Evolutionary conservation across 2,113 vertebrate species (phyloP).

Genomic region (Gallinago undulata): DNA sequence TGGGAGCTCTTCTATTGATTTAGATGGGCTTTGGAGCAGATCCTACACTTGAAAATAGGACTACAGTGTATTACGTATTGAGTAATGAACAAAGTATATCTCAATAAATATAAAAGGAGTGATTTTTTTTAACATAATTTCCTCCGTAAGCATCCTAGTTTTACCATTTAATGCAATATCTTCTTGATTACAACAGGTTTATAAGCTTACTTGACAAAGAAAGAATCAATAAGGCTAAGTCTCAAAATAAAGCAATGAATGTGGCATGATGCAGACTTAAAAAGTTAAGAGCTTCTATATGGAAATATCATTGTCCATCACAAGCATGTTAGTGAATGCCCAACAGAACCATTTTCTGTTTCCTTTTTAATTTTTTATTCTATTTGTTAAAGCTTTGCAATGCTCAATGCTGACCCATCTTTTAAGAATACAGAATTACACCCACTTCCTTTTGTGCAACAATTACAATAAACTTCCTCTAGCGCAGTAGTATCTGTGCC

Average conservation of each 20-base stretch:
- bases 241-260: not conserved
- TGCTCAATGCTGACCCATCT: not conserved
- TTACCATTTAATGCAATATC: not conserved
- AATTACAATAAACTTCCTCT: conserved; percentile 52
- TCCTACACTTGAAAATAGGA: not conserved
- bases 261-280: not conserved
- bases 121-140: not conserved
- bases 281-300: not conserved
- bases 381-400: conserved; percentile 9
- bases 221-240: not conserved
- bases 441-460: conserved; percentile 44
- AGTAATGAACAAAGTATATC: not conserved
- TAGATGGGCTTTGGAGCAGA: not conserved
- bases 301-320: not conserved
- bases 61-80: not conserved
- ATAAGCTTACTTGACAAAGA: not conserved
- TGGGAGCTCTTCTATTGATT: not conserved
- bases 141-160: not conserved
- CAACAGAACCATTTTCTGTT: not conserved
- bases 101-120: not conserved
- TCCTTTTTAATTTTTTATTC: not conserved
- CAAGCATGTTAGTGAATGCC: not conserved
- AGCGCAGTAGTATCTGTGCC: not conserved
- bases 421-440: conserved; percentile 54
- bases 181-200: not conserved